phyloP scores from a whole-genome alignment of 2,113 vertebrate species.

The Gavialis gangeticus region DNA sequence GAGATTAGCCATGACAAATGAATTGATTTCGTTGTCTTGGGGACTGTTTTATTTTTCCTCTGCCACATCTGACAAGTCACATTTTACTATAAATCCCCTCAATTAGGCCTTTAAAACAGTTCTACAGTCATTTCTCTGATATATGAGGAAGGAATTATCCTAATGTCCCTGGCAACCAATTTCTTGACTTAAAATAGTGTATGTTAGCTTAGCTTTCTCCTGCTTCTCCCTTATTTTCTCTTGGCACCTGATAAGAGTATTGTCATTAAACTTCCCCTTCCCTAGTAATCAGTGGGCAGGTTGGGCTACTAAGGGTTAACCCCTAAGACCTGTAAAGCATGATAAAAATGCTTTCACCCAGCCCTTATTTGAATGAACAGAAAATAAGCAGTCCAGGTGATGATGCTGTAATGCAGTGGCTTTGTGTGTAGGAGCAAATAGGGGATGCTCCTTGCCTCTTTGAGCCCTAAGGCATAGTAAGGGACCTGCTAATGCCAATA shows the following conservation, averaged over 20 bases:
- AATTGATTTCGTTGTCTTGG: slow-evolving; percentile 46
- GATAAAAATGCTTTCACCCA: not conserved
- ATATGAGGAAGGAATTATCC: slow-evolving; percentile 64
- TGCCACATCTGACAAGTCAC: slow-evolving; percentile 61
- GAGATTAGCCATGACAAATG: slow-evolving; percentile 60
- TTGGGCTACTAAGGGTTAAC: not conserved
- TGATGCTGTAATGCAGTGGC: not conserved
- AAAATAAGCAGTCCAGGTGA: not conserved
- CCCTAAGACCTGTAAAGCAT: not conserved
- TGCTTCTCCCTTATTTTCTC: not conserved
- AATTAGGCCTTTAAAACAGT: slow-evolving; percentile 71
- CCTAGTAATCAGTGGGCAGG: not conserved
- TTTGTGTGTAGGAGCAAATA: not conserved
- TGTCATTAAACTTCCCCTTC: not conserved
- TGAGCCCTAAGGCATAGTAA: not conserved
- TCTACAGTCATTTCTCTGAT: slow-evolving; percentile 35
- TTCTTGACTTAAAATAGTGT: slow-evolving; percentile 72
- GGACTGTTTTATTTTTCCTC: slow-evolving; percentile 54
- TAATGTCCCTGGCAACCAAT: slow-evolving; percentile 63
- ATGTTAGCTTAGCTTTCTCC: not conserved
- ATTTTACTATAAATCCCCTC: slow-evolving; percentile 75
- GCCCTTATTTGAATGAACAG: not conserved
- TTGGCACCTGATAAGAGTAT: not conserved
- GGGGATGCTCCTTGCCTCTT: no score
- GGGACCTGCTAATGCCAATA: not conserved